phyloP scores from a whole-genome alignment of 1,140 invertebrate genomes.

The Frieseomelitta varia region DNA sequence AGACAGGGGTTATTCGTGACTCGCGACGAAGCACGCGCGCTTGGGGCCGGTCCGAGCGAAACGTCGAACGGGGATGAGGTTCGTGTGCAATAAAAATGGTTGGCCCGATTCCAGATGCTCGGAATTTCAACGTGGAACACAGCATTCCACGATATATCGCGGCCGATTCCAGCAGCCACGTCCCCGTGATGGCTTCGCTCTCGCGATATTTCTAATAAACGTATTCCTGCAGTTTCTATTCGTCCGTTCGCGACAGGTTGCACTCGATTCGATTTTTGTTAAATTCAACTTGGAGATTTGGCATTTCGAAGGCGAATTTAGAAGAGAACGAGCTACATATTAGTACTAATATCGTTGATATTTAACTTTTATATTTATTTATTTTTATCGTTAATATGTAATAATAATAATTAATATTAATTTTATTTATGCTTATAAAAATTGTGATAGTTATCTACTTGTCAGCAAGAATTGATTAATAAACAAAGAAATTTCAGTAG shows the following conservation, averaged over 20 bases:
- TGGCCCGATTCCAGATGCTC: constrained; percentile 60
- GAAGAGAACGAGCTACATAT: too few relatives aligned
- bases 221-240: constrained; percentile 13
- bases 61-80: constrained; percentile 45
- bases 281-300: too few relatives aligned
- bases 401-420: too few relatives aligned
- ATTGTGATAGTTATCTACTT: too few relatives aligned
- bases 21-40: constrained; percentile 10
- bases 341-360: too few relatives aligned
- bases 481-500: not conserved
- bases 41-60: constrained; percentile 9
- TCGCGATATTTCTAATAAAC: constrained; percentile 50
- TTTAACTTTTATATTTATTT: too few relatives aligned
- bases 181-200: constrained; percentile 22
- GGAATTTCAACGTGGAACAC: constrained; percentile 54
- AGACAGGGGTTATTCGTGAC: constrained; percentile 50
- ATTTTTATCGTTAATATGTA: too few relatives aligned
- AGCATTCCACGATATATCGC: constrained; percentile 51
- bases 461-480: not conserved
- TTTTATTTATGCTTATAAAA: too few relatives aligned
- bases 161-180: constrained; percentile 36
- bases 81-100: constrained; percentile 59
- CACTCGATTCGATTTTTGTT: not conserved
- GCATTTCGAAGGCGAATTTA: too few relatives aligned
- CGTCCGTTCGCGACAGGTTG: not conserved